Evolutionary conservation across 1,140 invertebrate species (phyloP).

Genomic region (Hyles euphorbiae): DNA sequence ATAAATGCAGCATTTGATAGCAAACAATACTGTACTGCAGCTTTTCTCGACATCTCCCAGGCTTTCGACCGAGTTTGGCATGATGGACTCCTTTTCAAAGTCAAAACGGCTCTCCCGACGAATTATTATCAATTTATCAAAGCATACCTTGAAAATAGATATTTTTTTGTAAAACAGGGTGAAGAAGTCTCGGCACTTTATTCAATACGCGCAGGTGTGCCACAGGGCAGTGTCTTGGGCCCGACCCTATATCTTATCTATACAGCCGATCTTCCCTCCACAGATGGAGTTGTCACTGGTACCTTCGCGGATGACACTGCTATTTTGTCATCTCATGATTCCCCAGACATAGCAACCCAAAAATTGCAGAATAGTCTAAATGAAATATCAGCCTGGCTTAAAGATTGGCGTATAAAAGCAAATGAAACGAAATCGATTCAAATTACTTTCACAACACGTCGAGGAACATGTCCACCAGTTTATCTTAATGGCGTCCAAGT

Average conservation of each 20-base stretch:
- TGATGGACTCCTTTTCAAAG: conserved; percentile 2
- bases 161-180: no score
- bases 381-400: not conserved
- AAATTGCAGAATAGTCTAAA: not conserved
- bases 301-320: conserved; percentile 9
- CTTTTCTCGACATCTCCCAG: conserved; percentile 8
- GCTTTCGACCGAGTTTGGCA: conserved; percentile 8
- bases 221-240: not conserved
- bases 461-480: no score
- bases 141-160: no score
- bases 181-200: no score
- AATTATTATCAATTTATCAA: no score
- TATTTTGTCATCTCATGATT: not conserved
- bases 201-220: no score
- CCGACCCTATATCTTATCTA: conserved; percentile 4
- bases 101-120: not conserved
- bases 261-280: conserved; percentile 3
- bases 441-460: no score
- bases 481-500: no score
- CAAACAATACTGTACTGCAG: conserved; percentile 12
- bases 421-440: no score
- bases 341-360: not conserved
- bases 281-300: not conserved
- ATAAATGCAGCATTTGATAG: conserved; percentile 8
- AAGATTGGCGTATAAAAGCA: no score